Base-by-base conservation (phyloP, 2,797 vertebrate genomes). In the Mormyrus hasselquistii region DNA sequence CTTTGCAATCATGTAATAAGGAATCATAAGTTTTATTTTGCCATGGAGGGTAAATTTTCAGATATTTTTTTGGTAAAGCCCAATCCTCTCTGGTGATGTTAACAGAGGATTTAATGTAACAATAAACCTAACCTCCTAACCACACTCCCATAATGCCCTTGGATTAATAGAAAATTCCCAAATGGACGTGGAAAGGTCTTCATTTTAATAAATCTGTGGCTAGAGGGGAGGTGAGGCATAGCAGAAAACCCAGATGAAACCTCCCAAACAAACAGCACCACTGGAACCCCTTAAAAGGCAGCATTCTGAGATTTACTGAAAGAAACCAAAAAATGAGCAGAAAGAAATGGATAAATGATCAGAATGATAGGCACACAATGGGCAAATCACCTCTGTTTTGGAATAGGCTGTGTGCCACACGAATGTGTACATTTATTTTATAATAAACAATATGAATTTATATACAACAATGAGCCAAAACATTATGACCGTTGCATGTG, bases 111-210 rank as follows among this genome's bases (percentile, higher is more conserved):
- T 25, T 52, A 38, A 16, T 34, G 38, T n/a, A 59, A 59, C 25
- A 41, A 44, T 29, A 19, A 59, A 29, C 34, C 55, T 9, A 59
- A 12, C 52, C 41, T 47, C 19, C 41, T 82, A 41, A 82, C 76
- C 76, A 59, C 25, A 38, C 14, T 59, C 53, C 12, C 55, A 57
- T 59, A 59, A 59, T 44, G 25, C 53, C 34, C 52, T 87, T 87
- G 14, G 34, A 41, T 87, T 87, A 57, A 87, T 59, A 87, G 10
- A 52, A 53, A 41, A 86, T 34, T 86, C 84, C 84, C 49, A 86
- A 53, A 34, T 55, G 50, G 84, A 86, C 8, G 29, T 55, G 25
- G 84, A 86, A 55, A 86, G 84, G 84, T 86, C 50, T 86, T 38
- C 49, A 52, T 53, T 29, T 14, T 55, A 55, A 86, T 25, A 38